phyloP scores from a whole-genome alignment of 2,888 invertebrate genomes.

The Eupeodes latifasciatus region DNA sequence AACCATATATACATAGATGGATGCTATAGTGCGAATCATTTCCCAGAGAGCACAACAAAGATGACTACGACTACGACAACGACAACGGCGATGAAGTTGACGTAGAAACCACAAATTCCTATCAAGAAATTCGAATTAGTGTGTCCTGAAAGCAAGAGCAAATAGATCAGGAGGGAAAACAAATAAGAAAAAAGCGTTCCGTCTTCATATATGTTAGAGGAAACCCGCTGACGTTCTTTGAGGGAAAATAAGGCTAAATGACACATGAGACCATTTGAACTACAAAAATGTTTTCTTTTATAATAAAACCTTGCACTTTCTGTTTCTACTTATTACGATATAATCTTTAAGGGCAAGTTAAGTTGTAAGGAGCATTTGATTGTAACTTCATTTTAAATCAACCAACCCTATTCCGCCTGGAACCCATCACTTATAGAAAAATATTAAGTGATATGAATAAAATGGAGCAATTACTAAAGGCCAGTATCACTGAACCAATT shows the following conservation, averaged over 20 bases:
- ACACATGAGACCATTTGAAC: background rate
- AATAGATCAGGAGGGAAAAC: background rate
- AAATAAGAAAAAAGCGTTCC: background rate
- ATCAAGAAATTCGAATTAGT: constrained; percentile 23
- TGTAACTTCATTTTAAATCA: no score
- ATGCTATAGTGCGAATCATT: constrained; percentile 16
- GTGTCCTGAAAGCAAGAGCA: constrained; percentile 3
- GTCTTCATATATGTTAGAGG: background rate
- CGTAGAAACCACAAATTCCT: constrained; percentile 46
- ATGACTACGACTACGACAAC: background rate
- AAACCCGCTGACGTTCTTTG: constrained; percentile 1
- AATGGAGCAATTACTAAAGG: no score
- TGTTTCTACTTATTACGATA: no score
- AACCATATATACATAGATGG: constrained; percentile 38
- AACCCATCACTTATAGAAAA: no score
- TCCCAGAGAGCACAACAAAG: constrained; percentile 5
- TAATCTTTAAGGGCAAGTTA: no score
- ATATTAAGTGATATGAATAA: no score
- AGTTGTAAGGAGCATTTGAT: no score
- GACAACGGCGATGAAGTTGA: no score
- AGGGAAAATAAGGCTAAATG: background rate
- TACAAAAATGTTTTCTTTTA: background rate
- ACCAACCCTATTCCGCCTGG: no score
- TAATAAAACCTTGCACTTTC: no score
- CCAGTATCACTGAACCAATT: no score